Base-by-base conservation (phyloP, 2,113 vertebrate genomes). In the Callopanchax toddi region DNA sequence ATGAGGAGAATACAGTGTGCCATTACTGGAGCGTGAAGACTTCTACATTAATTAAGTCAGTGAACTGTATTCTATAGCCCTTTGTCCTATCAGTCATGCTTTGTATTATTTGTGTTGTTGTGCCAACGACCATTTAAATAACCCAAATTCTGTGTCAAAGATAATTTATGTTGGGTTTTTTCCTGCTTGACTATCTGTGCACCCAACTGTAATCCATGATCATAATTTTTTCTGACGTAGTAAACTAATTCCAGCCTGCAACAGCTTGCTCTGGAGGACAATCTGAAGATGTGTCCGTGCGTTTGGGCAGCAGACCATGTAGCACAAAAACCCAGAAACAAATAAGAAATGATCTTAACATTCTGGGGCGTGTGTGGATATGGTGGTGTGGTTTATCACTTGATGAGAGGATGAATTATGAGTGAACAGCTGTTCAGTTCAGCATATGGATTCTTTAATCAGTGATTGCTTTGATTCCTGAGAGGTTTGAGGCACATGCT, bases 401-500 rank as follows among this genome's bases (percentile, higher is more conserved):
- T 86, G 67, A 71, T 59, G 37, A 37, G 50, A 48, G 29, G 42
- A 29, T 37, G 45, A 69, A 60, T 56, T 71, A 48, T 37, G 39
- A 22, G 61, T 63, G 73, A 78, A 66, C 83, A 88, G 78, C 60
- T 87, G 83, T 68, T 82, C 60, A 68, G 43, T 83, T 82, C 82
- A 76, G 71, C 50, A 48, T 57, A 53, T 64, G 59, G 58, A 76
- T 74, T 70, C 52, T 80, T 71, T 78, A 67, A 84, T 87, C 65
- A 79, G 57, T 46, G 67, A 64, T 78, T 74, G 63, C 77, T 66
- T 51, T 72, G 75, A 67, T 78, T 83, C 78, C 74, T 66, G 17
- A 11, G 68, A 64, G 67, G 42, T 59, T 43, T 23, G 40, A 23
- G 48, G 15, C 37, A 32, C 6, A 2, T 48, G 53, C 55, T 50